These are phyloP conservation scores for Uropsilus gracilis DNA, from an alignment of 2,113 vertebrate species.

Conservation along the genomic window DNA sequence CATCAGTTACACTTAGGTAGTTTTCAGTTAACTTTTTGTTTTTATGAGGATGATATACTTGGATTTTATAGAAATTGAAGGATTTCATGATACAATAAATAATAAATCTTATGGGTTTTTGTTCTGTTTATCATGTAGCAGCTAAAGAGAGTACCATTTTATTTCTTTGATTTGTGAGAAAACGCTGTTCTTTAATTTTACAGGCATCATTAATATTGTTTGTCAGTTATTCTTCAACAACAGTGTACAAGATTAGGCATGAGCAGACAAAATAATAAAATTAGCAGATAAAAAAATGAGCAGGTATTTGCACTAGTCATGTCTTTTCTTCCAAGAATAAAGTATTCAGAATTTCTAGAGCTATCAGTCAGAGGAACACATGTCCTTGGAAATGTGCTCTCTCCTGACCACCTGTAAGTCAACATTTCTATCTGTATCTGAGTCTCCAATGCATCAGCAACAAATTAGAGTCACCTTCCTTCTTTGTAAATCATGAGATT, in stretches of 20 bases:
- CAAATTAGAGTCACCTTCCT: not conserved
- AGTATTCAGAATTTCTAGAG: not conserved
- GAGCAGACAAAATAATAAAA: not conserved
- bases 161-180: conserved; percentile 40
- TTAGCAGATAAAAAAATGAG: not conserved
- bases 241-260: not conserved
- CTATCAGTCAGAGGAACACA: not conserved
- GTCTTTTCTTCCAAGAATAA: not conserved
- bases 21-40: conserved; percentile 48
- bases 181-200: conserved; percentile 51
- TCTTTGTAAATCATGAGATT: not conserved
- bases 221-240: conserved; percentile 43
- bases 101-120: not conserved
- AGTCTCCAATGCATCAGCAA: not conserved
- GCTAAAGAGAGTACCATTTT: not conserved
- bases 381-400: not conserved
- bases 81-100: conserved; percentile 48
- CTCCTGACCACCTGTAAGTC: not conserved
- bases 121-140: not conserved
- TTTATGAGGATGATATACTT: conserved; percentile 34
- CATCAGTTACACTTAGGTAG: not conserved
- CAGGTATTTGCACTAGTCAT: not conserved
- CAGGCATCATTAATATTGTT: conserved; percentile 20
- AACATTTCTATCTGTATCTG: not conserved
- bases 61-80: conserved; percentile 51